A percentile compares a stretch with the other conserved stretches of the same genome.
phyloP scores from a whole-genome alignment of 2,797 vertebrate species.

The Falco novaeseelandiae region DNA sequence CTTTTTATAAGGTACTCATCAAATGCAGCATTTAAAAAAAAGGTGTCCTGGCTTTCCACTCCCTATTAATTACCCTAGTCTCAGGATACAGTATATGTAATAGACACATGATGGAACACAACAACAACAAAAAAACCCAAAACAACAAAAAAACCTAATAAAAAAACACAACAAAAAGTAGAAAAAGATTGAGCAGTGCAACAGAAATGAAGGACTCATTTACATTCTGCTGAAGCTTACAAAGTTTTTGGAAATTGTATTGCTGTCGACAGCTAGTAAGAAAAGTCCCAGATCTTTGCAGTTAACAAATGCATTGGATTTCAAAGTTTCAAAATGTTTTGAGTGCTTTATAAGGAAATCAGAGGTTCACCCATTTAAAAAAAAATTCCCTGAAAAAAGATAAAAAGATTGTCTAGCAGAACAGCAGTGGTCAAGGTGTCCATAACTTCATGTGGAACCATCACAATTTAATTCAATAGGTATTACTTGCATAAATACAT shows the following conservation, averaged over 20 bases:
- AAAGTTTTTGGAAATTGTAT: not conserved
- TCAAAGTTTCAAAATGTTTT: not conserved
- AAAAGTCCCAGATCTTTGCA: not conserved
- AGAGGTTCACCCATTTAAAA: not conserved
- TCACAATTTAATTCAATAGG: not conserved
- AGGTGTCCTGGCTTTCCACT: not conserved
- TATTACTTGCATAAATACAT: not conserved
- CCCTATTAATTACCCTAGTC: not conserved
- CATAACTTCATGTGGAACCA: not conserved
- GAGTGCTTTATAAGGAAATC: not conserved
- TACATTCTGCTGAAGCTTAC: not conserved
- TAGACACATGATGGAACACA: not conserved
- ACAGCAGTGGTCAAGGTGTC: not conserved
- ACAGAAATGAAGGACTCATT: not conserved
- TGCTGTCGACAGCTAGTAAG: not conserved
- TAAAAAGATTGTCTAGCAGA: not conserved
- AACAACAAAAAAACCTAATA: too few species aligned
- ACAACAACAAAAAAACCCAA: too few species aligned
- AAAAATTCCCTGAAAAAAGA: not conserved
- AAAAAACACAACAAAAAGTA: too few species aligned
- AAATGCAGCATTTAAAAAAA: not conserved
- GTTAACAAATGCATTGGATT: not conserved
- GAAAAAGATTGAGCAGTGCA: not conserved
- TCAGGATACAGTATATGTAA: not conserved
- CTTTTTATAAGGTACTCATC: not conserved